Percentiles rank a stretch among this genome's conserved stretches.
Conservation (phyloP, 92 coral and sea anemone genomes). For the Pocillopora grandis region DNA sequence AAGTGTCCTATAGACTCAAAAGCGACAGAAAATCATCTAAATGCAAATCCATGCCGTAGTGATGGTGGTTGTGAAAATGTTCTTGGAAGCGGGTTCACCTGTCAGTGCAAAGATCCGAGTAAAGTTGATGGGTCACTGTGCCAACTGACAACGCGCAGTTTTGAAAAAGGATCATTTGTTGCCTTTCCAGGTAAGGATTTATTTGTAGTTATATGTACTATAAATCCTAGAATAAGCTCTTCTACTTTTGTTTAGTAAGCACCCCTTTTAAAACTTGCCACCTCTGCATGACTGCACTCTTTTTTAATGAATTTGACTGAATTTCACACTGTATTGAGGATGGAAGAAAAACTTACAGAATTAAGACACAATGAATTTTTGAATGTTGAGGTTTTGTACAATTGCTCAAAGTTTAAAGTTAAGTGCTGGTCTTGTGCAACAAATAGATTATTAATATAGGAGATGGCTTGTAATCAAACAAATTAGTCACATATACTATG, state of each 20-base stretch:
- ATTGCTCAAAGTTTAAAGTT: no score
- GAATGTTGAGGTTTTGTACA: background rate
- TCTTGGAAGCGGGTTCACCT: constrained; percentile 65
- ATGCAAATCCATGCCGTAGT: constrained; percentile 69
- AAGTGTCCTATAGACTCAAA: constrained; percentile 69
- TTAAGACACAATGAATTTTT: no score
- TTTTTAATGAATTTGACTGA: no score
- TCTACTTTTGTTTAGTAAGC: no score
- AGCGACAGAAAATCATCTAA: constrained; percentile 44
- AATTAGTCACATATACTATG: no score
- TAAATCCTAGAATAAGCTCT: no score
- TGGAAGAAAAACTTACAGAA: no score
- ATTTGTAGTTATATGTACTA: background rate
- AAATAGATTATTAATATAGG: no score
- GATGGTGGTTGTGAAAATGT: constrained; percentile 68
- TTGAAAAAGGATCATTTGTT: constrained; percentile 72
- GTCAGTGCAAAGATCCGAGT: constrained; percentile 59
- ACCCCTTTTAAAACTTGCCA: background rate
- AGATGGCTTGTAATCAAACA: no score
- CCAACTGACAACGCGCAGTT: constrained; percentile 80
- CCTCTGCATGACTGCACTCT: background rate
- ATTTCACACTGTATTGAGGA: no score
- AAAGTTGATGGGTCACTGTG: constrained; percentile 52
- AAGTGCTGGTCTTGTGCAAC: no score
- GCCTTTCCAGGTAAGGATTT: constrained; percentile 81